Conservation (phyloP, 2,113 vertebrate genomes). For the Serinus canaria region DNA sequence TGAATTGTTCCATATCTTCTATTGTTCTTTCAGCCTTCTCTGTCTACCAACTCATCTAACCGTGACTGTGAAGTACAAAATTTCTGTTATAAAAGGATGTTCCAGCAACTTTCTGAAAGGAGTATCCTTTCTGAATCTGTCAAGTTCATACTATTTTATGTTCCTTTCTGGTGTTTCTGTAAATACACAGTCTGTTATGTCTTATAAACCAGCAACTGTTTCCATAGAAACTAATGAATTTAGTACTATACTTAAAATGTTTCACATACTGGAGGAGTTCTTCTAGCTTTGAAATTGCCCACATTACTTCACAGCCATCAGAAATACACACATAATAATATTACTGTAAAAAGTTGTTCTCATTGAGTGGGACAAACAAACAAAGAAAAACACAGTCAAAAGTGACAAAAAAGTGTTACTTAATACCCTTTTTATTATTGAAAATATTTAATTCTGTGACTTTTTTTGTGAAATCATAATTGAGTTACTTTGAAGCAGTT, state of each 20-base stretch:
- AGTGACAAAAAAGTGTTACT: fast-evolving
- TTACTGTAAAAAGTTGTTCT: not conserved
- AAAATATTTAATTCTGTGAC: not conserved
- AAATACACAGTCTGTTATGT: not conserved
- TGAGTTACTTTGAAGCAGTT: not conserved
- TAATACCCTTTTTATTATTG: not conserved
- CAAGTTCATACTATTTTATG: not conserved
- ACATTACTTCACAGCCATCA: not conserved
- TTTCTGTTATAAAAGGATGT: not conserved
- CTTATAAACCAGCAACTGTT: not conserved
- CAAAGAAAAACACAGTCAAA: not conserved
- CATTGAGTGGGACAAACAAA: not conserved
- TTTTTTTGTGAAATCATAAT: not conserved
- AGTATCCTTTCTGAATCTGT: not conserved
- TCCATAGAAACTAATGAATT: not conserved
- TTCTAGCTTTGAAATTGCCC: not conserved
- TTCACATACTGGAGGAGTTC: not conserved
- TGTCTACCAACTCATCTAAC: not conserved
- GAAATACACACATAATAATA: not conserved
- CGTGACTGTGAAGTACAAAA: not conserved
- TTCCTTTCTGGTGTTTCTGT: not conserved
- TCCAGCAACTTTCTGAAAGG: not conserved
- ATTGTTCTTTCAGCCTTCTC: not conserved
- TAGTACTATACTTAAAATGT: not conserved
- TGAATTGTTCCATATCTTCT: not conserved